Evolutionary conservation across 2,113 vertebrate species (phyloP), one percentile per base, ranked within the genome.

Genomic region (Tiliqua scincoides): DNA sequence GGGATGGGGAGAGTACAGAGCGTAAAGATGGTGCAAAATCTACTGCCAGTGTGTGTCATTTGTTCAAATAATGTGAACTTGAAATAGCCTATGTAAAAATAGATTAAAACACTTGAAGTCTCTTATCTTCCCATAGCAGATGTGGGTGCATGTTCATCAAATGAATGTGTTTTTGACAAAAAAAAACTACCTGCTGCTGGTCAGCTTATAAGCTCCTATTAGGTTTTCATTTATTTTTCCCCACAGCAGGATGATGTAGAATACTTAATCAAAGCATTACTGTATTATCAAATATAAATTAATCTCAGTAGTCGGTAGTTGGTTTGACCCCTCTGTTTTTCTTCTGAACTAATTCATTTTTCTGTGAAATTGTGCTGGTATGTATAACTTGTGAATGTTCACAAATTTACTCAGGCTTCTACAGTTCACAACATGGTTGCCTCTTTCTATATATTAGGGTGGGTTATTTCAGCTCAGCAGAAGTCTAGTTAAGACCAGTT

Each of bases 121-220:
- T 0, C 87, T 67, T 62, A 63, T 40, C 21, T 87, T 90, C 68
- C 30, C n/a, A 0, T 32, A 85, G 15, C 10, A 83, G 65, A 3
- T 57, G 77, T 27, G 79, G 67, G 67, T 4, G 20, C 6, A 17
- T 84, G 43, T 11, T 87, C 90, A 83, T 79, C 40, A 82, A 78
- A 57, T 84, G 48, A 48, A 0, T 67, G 0, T 0, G 32, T n/a
- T 77, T 86, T 37, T 52, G 63, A 48, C 23, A 0, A 0, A 35
- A 48, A 48, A 48, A 48, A 32, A n/a, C 25, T 87, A 75, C 14
- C 37, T 87, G 4, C 30, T 3, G 8, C 4, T 77, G 43, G 80
- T 54, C 52, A 54, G 0, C 77, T 86, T 12, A 0, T 40, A 67
- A 75, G 18, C 43, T 14, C 0, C 43, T 6, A 32, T 18, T 21